Evolutionary conservation across 2,113 vertebrate species (phyloP).

Genomic region (Macquaria ambigua): DNA sequence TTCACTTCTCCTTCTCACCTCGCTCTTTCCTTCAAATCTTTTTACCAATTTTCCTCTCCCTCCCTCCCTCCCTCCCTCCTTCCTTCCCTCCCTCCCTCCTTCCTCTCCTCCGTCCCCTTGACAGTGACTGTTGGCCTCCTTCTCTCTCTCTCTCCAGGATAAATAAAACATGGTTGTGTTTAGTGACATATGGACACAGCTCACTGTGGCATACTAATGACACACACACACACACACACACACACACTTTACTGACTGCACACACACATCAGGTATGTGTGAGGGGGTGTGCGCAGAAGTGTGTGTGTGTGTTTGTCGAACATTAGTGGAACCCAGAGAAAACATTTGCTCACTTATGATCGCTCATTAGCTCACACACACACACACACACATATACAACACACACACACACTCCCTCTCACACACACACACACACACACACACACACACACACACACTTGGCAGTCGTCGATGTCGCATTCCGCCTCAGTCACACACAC

Average conservation of each 20-base stretch:
- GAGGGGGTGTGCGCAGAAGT: slow-evolving; percentile 23
- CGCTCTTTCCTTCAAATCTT: background rate
- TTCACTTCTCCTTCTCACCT: background rate
- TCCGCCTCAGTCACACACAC: slow-evolving; percentile 57
- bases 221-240: slow-evolving; percentile 65
- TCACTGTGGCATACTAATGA: slow-evolving; percentile 83
- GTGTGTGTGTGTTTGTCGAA: slow-evolving; percentile 69
- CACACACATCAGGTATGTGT: slow-evolving; percentile 35
- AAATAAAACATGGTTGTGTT: slow-evolving; percentile 83
- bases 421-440: slow-evolving; percentile 18
- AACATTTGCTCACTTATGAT: slow-evolving; percentile 83
- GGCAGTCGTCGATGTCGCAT: slow-evolving; percentile 66
- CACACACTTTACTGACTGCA: slow-evolving; percentile 30
- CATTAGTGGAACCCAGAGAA: slow-evolving; percentile 80
- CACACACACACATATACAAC: slow-evolving; percentile 33
- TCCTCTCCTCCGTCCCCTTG: slow-evolving; percentile 41
- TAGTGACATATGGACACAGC: slow-evolving; percentile 83
- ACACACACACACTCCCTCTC: slow-evolving; percentile 1
- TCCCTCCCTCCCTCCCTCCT: background rate
- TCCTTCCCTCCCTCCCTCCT: slow-evolving; percentile 11
- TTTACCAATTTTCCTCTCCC: background rate
- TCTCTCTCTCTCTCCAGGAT: slow-evolving; percentile 58
- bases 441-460: slow-evolving; percentile 53
- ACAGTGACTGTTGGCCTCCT: slow-evolving; percentile 58
- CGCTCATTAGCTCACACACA: slow-evolving; percentile 71